phyloP scores from a whole-genome alignment of 2,113 vertebrate species.

The Accipiter virgatus region DNA sequence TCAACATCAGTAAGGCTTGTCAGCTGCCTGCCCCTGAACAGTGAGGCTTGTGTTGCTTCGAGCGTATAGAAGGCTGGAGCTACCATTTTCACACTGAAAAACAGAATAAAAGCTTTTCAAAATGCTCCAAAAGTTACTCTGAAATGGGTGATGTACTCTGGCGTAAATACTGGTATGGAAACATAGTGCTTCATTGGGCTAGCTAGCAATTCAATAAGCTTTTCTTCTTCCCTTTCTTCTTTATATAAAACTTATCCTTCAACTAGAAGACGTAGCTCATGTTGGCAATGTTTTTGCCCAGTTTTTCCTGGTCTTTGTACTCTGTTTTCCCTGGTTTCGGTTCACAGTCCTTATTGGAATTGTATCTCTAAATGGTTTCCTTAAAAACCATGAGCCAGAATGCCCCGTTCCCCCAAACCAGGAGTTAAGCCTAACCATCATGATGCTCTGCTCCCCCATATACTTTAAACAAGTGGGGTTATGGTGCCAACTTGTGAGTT shows the following conservation, averaged over 20 bases:
- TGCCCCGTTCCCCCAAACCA: background rate
- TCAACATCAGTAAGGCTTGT: background rate
- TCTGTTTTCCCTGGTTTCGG: background rate
- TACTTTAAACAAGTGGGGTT: background rate
- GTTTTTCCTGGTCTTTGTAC: background rate
- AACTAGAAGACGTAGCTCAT: background rate
- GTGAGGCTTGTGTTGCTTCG: background rate
- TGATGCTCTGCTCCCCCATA: accelerated
- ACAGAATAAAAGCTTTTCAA: background rate
- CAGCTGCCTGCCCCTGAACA: background rate
- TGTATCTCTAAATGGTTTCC: background rate
- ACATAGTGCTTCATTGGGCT: background rate
- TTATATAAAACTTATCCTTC: background rate
- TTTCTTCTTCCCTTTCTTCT: background rate
- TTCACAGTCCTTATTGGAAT: background rate
- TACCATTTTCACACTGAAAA: background rate
- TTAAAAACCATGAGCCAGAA: background rate
- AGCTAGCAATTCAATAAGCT: background rate
- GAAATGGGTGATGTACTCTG: background rate
- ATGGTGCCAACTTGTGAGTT: background rate
- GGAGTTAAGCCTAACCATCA: background rate
- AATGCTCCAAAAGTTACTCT: background rate
- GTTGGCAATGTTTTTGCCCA: background rate
- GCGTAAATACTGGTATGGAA: background rate
- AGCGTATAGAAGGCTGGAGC: background rate